These are phyloP conservation scores for Gadus macrocephalus DNA, from an alignment of 2,113 vertebrate species.

Conservation along the genomic window DNA sequence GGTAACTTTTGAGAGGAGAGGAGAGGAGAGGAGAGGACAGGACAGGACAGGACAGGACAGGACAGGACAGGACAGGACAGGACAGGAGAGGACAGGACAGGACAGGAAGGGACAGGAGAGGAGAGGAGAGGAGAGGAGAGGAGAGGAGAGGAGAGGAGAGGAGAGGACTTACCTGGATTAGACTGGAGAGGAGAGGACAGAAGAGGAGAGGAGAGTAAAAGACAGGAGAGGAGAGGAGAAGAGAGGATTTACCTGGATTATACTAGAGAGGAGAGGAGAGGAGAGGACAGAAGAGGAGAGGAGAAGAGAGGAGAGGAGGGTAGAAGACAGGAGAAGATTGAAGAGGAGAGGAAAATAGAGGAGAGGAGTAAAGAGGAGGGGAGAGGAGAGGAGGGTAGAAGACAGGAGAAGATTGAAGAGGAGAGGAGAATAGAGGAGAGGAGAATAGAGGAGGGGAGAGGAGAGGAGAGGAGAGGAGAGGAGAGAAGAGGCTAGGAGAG, in stretches of 20 bases:
- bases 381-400: constrained; percentile 19
- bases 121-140: constrained; percentile 19
- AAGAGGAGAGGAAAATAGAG: constrained; percentile 3
- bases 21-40: background rate
- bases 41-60: too few relatives aligned
- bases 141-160: background rate
- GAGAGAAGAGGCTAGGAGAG: background rate
- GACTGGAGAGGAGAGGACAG: constrained; percentile 26
- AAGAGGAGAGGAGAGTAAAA: constrained; percentile 10
- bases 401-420: constrained; percentile 9
- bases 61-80: background rate
- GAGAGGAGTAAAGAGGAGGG: background rate
- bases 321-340: background rate
- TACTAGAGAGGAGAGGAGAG: background rate
- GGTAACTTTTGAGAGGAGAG: constrained; percentile 12
- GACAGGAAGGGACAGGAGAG: too few relatives aligned
- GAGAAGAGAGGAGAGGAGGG: background rate
- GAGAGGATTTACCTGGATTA: background rate
- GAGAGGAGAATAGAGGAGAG: background rate
- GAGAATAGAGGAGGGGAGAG: constrained; percentile 4
- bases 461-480: background rate
- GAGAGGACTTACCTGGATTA: too few relatives aligned
- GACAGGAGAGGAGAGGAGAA: background rate
- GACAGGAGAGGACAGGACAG: too few relatives aligned
- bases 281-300: background rate